Conservation (phyloP, 2,797 vertebrate species). For the Gastrophryne carolinensis region DNA sequence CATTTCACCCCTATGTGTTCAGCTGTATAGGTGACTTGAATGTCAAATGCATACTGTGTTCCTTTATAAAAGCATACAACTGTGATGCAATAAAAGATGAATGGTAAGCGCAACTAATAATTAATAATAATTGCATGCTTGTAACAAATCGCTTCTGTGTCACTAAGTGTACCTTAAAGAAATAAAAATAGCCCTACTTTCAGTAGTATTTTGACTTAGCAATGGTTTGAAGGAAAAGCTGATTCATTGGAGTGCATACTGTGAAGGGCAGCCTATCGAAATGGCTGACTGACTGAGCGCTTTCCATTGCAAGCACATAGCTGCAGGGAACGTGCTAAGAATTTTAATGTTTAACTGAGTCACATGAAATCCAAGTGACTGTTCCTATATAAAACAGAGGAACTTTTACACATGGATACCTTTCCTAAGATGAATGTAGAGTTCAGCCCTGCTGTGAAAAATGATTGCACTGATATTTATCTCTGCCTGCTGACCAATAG, state of each 20-base stretch:
- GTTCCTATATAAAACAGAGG: background rate
- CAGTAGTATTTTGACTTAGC: no score
- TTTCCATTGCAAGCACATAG: background rate
- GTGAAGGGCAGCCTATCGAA: background rate
- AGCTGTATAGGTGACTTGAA: slow-evolving; percentile 1
- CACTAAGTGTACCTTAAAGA: background rate
- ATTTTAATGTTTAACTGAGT: background rate
- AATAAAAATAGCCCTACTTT: no score
- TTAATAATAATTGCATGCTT: background rate
- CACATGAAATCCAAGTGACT: background rate
- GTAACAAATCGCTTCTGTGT: background rate
- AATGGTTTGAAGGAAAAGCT: no score
- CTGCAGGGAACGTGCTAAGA: background rate
- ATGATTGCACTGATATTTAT: background rate
- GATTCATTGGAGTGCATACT: background rate
- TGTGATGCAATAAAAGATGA: background rate
- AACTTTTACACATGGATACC: background rate
- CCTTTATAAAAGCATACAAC: background rate
- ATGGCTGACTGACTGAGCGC: background rate
- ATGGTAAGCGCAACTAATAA: background rate
- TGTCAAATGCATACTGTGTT: background rate
- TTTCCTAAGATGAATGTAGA: background rate
- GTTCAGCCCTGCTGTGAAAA: background rate
- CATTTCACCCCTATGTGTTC: no score
- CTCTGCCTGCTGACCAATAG: background rate